Conservation (phyloP, 2,888 invertebrate genomes). For the Rhagophthalmus giganteus region DNA sequence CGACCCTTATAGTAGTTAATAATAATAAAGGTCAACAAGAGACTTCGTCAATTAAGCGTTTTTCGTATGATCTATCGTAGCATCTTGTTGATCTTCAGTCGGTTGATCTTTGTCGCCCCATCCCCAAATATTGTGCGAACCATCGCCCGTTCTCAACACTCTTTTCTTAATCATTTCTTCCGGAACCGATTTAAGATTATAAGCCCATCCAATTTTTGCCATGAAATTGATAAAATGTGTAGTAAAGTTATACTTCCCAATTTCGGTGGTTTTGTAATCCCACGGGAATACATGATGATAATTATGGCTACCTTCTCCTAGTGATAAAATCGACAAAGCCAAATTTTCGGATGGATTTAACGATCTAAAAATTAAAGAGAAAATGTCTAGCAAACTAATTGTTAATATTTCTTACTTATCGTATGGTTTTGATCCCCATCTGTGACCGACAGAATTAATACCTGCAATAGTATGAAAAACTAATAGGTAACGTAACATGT, state of each 20-base stretch:
- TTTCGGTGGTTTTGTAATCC: conserved; percentile 83
- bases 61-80: conserved; percentile 1
- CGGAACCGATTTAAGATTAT: conserved; percentile 81
- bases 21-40: too few relatives aligned
- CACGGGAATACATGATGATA: conserved; percentile 86
- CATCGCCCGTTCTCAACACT: conserved; percentile 74
- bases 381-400: neutral
- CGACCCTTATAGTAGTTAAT: too few relatives aligned
- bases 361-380: conserved; percentile 47
- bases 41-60: too few relatives aligned
- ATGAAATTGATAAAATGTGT: conserved; percentile 79
- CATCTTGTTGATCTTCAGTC: conserved; percentile 1
- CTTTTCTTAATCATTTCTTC: conserved; percentile 68
- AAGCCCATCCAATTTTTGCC: conserved; percentile 83
- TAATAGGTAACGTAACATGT: conserved; percentile 76
- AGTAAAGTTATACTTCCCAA: conserved; percentile 76
- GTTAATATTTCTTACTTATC: conserved; percentile 62
- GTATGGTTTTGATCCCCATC: conserved; percentile 75
- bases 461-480: conserved; percentile 87
- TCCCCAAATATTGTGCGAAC: conserved; percentile 75
- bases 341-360: conserved; percentile 75
- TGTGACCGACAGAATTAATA: conserved; percentile 88
- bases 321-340: conserved; percentile 66
- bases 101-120: conserved; percentile 70
- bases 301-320: conserved; percentile 86